These are phyloP conservation scores for Periophthalmus magnuspinnatus DNA, from an alignment of 2,797 vertebrate species.

Conservation along the genomic window DNA sequence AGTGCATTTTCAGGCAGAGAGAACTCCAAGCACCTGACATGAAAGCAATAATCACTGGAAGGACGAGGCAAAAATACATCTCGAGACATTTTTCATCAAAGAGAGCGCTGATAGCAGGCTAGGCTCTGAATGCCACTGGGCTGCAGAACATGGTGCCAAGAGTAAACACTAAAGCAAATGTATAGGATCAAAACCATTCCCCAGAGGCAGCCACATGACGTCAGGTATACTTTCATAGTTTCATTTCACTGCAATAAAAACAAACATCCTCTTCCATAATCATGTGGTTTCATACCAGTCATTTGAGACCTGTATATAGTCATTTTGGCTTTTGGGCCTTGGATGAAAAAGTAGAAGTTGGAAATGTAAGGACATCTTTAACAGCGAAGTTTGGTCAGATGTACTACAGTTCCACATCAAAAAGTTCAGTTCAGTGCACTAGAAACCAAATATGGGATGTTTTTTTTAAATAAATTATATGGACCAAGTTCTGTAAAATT, in stretches of 20 bases:
- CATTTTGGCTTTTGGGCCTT: constrained; percentile 14
- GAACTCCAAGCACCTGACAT: constrained; percentile 41
- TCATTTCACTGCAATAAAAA: constrained; percentile 7
- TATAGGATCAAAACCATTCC: constrained; percentile 11
- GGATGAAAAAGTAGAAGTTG: constrained; percentile 28
- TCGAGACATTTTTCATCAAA: constrained; percentile 55
- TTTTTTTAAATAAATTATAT: background rate
- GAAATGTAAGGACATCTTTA: constrained; percentile 27
- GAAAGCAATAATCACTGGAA: constrained; percentile 56
- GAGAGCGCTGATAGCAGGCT: constrained; percentile 29
- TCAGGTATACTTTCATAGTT: background rate
- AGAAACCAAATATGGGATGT: background rate
- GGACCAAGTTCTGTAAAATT: no score
- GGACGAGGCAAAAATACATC: constrained; percentile 60
- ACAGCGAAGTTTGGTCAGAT: background rate
- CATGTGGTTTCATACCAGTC: background rate
- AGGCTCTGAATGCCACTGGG: constrained; percentile 32
- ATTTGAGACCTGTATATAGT: background rate
- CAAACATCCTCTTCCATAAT: constrained; percentile 23
- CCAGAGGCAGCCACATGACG: background rate
- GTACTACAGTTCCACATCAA: background rate
- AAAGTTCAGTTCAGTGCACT: background rate
- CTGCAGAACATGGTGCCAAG: constrained; percentile 6
- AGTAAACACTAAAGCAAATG: constrained; percentile 27
- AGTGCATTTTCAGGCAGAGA: constrained; percentile 39